Evolutionary conservation across 2,113 vertebrate genomes (phyloP).

Genomic region (Pluvianellus socialis): DNA sequence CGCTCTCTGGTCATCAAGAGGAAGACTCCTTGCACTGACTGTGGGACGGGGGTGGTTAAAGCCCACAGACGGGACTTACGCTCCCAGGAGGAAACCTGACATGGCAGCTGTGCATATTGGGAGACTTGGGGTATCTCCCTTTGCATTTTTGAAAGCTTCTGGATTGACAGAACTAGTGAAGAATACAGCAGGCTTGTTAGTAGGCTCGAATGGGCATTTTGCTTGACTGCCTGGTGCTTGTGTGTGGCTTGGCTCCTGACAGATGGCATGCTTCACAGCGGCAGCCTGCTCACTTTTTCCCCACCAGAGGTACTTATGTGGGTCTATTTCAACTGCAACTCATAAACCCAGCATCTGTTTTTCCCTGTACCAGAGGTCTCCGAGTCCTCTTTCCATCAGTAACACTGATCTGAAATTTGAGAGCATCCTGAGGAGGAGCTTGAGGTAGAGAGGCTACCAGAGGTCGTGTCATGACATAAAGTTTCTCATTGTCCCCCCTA

Average conservation of each 20-base stretch:
- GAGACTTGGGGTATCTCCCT: not conserved
- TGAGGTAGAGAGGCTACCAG: not conserved
- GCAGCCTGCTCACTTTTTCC: not conserved
- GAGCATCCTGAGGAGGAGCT: not conserved
- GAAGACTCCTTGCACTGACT: not conserved
- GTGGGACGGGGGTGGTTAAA: not conserved
- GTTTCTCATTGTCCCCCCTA: not conserved
- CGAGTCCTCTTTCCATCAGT: not conserved
- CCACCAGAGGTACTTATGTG: not conserved
- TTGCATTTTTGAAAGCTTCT: not conserved
- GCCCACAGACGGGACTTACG: not conserved
- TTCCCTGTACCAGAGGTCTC: not conserved
- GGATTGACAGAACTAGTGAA: not conserved
- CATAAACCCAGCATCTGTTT: not conserved
- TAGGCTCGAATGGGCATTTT: not conserved
- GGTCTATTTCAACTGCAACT: not conserved
- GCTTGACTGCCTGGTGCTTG: not conserved
- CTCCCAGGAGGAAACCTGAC: not conserved
- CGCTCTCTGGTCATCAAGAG: not conserved
- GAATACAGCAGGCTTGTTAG: not conserved
- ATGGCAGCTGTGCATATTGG: not conserved
- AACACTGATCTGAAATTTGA: not conserved
- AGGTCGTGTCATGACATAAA: not conserved
- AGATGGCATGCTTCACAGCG: not conserved
- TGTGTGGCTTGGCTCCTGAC: not conserved